Conservation (phyloP, 2,113 vertebrate species). For the Pelusios castaneus region DNA sequence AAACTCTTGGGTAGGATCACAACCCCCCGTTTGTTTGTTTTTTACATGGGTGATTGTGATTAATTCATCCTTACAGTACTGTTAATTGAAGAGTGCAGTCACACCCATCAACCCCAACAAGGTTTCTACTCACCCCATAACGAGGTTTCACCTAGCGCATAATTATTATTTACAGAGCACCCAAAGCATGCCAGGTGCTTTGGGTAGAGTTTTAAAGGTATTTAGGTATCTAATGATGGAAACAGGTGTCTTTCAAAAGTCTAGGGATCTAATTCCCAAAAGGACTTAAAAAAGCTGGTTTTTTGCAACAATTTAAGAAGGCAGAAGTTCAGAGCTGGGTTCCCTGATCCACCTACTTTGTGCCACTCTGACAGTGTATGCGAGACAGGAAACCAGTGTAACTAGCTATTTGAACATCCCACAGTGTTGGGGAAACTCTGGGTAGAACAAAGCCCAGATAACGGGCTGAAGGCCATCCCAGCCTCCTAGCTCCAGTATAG, state of each 20-base stretch:
- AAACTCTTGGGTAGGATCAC: too few relatives aligned
- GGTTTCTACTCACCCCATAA: too few relatives aligned
- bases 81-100: too few relatives aligned
- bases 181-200: not conserved
- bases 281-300: not conserved
- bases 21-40: too few relatives aligned
- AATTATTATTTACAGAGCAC: not conserved
- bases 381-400: too few relatives aligned
- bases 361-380: not conserved
- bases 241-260: not conserved
- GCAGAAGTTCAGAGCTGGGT: not conserved
- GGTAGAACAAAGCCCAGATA: not conserved
- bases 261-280: not conserved
- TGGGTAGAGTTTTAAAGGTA: not conserved
- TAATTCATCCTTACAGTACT: too few relatives aligned
- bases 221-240: not conserved
- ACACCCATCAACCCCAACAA: too few relatives aligned
- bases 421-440: not conserved
- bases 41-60: too few relatives aligned
- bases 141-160: too few relatives aligned
- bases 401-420: not conserved
- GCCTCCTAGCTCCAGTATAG: too few relatives aligned
- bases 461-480: too few relatives aligned
- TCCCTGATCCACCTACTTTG: not conserved
- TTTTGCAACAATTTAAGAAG: not conserved